Percentiles rank a stretch among this genome's conserved stretches.
These are phyloP conservation scores for Pygoscelis antarcticus DNA, from an alignment of 2,113 vertebrate genomes.

Conservation along the genomic window DNA sequence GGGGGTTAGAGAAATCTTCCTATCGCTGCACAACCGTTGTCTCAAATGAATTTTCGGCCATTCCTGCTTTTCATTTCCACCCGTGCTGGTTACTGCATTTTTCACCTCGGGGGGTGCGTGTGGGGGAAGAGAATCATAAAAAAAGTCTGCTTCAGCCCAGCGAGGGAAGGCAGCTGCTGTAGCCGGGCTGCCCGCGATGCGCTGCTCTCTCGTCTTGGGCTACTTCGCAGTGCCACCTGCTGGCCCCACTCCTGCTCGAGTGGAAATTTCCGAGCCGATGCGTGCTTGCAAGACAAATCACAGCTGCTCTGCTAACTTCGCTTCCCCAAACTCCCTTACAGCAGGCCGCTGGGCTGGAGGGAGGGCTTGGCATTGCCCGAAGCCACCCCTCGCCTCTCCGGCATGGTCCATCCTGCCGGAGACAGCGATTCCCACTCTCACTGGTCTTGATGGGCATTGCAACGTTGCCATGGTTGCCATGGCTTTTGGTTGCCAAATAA, in stretches of 20 bases:
- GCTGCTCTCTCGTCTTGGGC: not conserved
- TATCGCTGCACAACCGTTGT: not conserved
- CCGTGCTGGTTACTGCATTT: slow-evolving; percentile 8
- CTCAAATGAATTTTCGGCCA: not conserved
- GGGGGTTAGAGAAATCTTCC: not conserved
- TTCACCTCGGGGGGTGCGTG: not conserved
- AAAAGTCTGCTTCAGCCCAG: not conserved
- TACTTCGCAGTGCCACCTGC: slow-evolving; percentile 70
- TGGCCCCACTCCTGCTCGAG: not conserved
- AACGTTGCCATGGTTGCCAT: too few species aligned
- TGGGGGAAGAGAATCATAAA: too few species aligned
- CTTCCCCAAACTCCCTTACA: not conserved
- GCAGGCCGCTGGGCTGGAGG: not conserved
- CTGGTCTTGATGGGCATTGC: rapidly evolving
- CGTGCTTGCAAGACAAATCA: not conserved
- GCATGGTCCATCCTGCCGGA: rapidly evolving
- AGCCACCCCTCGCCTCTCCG: not conserved
- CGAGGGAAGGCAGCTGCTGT: not conserved
- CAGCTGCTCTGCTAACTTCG: not conserved
- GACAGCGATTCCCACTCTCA: rapidly evolving
- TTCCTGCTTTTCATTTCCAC: not conserved
- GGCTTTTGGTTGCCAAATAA: not conserved
- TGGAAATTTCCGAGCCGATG: slow-evolving; percentile 54
- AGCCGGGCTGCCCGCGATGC: not conserved
- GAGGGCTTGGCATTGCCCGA: not conserved